phyloP scores from a whole-genome alignment of 2,113 vertebrate genomes.

The Syrmaticus mikado region DNA sequence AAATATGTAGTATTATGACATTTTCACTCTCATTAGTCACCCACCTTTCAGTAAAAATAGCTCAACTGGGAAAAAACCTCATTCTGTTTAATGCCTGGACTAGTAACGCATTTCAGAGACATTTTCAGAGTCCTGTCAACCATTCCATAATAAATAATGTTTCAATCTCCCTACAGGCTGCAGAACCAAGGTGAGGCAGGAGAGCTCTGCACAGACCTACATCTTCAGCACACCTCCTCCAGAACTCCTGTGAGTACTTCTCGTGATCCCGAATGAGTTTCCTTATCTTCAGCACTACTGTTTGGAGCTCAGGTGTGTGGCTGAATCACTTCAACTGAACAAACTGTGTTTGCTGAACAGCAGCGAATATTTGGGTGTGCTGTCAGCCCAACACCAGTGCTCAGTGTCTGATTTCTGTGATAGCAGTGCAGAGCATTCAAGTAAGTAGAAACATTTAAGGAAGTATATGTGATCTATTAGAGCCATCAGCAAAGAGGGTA shows the following conservation, averaged over 20 bases:
- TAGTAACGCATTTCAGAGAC: neutral
- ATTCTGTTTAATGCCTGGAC: neutral
- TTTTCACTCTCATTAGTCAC: neutral
- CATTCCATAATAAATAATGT: rapidly evolving
- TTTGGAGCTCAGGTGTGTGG: neutral
- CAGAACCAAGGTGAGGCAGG: neutral
- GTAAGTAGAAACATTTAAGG: neutral
- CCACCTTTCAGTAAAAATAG: neutral
- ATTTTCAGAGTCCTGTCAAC: neutral
- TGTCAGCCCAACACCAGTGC: neutral
- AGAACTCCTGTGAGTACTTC: neutral
- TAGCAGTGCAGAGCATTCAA: too few species aligned
- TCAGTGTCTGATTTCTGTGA: neutral
- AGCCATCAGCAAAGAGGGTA: neutral
- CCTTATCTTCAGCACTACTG: neutral
- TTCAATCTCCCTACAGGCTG: neutral
- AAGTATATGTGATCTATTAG: too few species aligned
- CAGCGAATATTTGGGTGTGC: neutral
- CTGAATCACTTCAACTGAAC: neutral
- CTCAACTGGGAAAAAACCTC: neutral
- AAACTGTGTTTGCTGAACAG: neutral
- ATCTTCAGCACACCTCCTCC: rapidly evolving
- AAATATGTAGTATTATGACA: rapidly evolving
- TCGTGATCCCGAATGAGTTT: neutral
- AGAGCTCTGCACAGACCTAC: neutral